Conservation (phyloP, 2,888 invertebrate genomes). For the Mesorhabditis spiculigera region DNA sequence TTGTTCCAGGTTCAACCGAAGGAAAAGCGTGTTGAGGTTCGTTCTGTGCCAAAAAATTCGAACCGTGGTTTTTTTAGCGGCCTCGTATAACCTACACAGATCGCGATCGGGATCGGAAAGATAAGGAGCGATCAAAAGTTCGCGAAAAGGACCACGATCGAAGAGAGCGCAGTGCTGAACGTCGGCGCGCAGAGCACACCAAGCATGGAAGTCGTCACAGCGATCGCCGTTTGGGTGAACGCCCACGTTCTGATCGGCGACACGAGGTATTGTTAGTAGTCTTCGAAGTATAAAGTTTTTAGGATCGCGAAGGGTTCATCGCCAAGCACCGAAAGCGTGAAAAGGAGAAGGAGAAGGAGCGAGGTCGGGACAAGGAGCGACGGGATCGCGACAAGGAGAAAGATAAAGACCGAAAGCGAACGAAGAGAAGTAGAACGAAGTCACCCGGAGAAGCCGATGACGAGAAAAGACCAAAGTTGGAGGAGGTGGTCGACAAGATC, state of each 20-base stretch:
- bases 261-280: neutral
- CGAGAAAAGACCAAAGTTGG: conserved; percentile 11
- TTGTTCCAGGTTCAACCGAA: neutral
- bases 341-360: neutral
- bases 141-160: neutral
- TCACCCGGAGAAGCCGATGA: neutral
- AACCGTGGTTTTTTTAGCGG: neutral
- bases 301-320: neutral
- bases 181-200: too few species aligned
- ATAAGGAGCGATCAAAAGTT: too few species aligned
- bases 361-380: neutral
- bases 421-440: conserved; percentile 1
- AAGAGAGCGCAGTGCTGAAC: too few species aligned
- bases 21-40: neutral
- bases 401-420: conserved; percentile 7
- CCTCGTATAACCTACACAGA: too few species aligned
- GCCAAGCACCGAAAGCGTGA: conserved; percentile 14
- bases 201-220: neutral
- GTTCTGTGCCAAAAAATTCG: neutral
- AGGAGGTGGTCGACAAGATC: conserved; percentile 10
- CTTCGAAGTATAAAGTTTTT: conserved; percentile 7
- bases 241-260: neutral
- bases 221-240: neutral
- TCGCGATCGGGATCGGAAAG: too few species aligned
- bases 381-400: conserved; percentile 12